Percentiles rank a stretch among this genome's conserved stretches.
Conservation (phyloP, 2,113 vertebrate genomes). For the Anthoscopus minutus region DNA sequence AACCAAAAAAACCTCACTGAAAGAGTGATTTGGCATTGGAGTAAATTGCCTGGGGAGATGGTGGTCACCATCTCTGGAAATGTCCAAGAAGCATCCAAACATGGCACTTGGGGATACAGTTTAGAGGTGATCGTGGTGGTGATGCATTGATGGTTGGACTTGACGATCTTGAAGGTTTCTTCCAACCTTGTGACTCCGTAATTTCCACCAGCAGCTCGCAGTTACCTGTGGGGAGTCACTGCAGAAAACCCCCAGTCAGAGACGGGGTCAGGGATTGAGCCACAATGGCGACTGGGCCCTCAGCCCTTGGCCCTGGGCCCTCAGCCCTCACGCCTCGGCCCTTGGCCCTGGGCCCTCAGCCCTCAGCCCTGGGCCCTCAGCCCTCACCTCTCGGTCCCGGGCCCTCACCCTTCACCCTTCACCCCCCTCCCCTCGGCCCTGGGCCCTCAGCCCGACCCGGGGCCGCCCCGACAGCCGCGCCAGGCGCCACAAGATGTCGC, state of each 20-base stretch:
- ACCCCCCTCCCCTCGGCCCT: not conserved
- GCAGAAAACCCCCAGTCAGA: rapidly evolving
- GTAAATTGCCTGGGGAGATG: not conserved
- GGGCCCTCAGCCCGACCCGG: not conserved
- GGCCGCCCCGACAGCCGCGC: not conserved
- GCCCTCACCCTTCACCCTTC: too few relatives aligned
- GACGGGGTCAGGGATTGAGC: not conserved
- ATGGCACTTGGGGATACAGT: not conserved
- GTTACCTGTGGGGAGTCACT: not conserved
- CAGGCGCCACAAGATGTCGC: slow-evolving; percentile 60
- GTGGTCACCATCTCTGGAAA: rapidly evolving
- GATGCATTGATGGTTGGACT: not conserved
- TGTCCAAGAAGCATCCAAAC: not conserved
- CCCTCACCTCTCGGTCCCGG: too few relatives aligned
- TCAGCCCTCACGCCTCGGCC: too few relatives aligned
- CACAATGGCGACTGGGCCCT: rapidly evolving
- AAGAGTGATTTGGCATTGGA: not conserved
- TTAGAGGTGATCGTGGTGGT: not conserved
- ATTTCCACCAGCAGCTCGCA: not conserved
- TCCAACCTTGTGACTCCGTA: not conserved
- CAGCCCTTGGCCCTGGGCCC: too few relatives aligned
- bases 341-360: too few relatives aligned
- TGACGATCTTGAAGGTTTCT: not conserved
- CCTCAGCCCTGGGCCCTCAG: not conserved
- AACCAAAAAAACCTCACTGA: too few relatives aligned